Percentiles rank a stretch among this genome's conserved stretches.
phyloP scores from a whole-genome alignment of 53 echinoderm and acorn worm species.

The Mesocentrotus franciscanus region DNA sequence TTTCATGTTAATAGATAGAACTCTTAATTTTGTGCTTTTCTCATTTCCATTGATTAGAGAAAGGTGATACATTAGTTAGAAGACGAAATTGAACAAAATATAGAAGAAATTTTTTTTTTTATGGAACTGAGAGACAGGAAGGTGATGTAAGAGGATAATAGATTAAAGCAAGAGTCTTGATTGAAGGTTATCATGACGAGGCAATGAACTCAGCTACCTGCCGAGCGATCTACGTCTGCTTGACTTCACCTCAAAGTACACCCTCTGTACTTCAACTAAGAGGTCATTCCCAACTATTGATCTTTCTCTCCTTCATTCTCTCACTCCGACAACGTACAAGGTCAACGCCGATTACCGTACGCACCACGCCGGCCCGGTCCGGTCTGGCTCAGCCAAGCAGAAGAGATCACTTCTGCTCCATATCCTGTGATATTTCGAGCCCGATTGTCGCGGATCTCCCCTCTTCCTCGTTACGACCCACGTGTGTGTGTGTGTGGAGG shows the following conservation, averaged over 20 bases:
- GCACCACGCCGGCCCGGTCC: conserved; percentile 31
- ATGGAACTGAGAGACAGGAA: neutral
- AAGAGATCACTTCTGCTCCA: conserved; percentile 67
- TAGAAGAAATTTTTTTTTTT: neutral
- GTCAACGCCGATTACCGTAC: conserved; percentile 62
- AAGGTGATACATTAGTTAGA: neutral
- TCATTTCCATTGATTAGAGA: no score
- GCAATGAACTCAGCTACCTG: conserved; percentile 67
- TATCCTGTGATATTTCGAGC: conserved; percentile 56
- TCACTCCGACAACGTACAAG: conserved; percentile 51
- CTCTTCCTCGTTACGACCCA: conserved; percentile 16
- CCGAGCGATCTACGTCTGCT: conserved; percentile 36
- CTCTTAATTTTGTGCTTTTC: no score
- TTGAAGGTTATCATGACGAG: conserved; percentile 15
- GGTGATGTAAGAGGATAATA: neutral
- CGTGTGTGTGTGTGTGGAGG: neutral
- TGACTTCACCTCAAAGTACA: conserved; percentile 63
- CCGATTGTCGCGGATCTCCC: conserved; percentile 54
- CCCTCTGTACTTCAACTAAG: conserved; percentile 57
- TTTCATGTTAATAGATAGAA: no score
- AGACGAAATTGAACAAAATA: neutral
- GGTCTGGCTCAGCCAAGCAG: conserved; percentile 27
- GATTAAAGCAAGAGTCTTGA: neutral
- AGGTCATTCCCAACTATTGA: conserved; percentile 59
- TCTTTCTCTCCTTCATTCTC: conserved; percentile 6